These are phyloP conservation scores for Chionomys nivalis DNA, from an alignment of 2,113 vertebrate genomes.

Conservation along the genomic window DNA sequence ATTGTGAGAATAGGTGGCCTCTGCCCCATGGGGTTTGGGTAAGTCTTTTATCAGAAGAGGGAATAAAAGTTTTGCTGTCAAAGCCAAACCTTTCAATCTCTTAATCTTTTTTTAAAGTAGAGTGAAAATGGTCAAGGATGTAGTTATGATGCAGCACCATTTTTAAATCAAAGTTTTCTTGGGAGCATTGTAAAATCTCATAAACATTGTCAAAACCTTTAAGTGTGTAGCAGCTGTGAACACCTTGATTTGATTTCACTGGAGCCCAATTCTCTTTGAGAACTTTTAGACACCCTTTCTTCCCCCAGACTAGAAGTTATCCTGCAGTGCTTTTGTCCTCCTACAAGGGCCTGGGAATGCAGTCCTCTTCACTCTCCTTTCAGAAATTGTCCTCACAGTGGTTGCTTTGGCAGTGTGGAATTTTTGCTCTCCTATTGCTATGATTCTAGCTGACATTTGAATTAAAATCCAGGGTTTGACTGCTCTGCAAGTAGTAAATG, in stretches of 20 bases:
- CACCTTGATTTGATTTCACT: slow-evolving; percentile 1
- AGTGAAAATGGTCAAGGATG: slow-evolving; percentile 45
- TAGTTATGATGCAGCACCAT: slow-evolving; percentile 17
- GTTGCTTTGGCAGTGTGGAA: slow-evolving; percentile 48
- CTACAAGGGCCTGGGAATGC: slow-evolving; percentile 39
- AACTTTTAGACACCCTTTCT: not conserved
- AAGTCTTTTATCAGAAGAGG: slow-evolving; percentile 43
- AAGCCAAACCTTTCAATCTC: not conserved
- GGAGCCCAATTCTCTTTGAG: slow-evolving; percentile 40
- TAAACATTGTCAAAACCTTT: slow-evolving; percentile 40
- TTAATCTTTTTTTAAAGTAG: slow-evolving; percentile 45
- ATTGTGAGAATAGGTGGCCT: slow-evolving; percentile 1
- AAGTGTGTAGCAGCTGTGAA: slow-evolving; percentile 51
- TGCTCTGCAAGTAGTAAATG: slow-evolving; percentile 58
- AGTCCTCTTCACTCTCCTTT: slow-evolving; percentile 22
- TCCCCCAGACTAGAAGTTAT: not conserved
- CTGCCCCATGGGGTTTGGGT: slow-evolving; percentile 21
- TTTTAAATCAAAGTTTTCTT: slow-evolving; percentile 37
- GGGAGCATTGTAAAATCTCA: slow-evolving; percentile 43
- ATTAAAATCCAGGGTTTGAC: slow-evolving; percentile 63
- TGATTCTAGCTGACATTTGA: slow-evolving; percentile 56
- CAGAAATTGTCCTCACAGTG: slow-evolving; percentile 10
- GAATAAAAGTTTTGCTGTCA: slow-evolving; percentile 12
- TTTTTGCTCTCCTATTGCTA: slow-evolving; percentile 42
- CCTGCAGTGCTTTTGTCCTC: not conserved